Conservation (phyloP, 2,888 invertebrate species). For the Gibbula magus region DNA sequence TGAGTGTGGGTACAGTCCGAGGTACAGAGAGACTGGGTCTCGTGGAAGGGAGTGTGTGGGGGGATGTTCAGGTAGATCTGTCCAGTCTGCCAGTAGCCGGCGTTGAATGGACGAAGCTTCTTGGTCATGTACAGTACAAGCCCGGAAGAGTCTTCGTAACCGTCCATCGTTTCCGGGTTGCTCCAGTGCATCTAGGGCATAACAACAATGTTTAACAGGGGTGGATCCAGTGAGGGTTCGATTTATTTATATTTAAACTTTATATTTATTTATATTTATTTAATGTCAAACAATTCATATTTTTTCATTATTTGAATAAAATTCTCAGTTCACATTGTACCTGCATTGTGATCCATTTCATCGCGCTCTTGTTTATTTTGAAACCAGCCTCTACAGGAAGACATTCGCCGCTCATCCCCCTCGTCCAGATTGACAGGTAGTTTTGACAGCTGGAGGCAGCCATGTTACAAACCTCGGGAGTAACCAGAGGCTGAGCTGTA, state of each 20-base stretch:
- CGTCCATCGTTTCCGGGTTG: slow-evolving; percentile 38
- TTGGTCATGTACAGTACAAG: slow-evolving; percentile 46
- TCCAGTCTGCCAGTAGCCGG: slow-evolving; percentile 46
- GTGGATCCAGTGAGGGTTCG: too few relatives aligned
- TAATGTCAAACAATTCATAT: too few relatives aligned
- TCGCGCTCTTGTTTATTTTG: slow-evolving; percentile 50
- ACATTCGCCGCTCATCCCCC: slow-evolving; percentile 55
- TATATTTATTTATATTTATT: too few relatives aligned
- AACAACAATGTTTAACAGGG: too few relatives aligned
- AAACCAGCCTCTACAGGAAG: slow-evolving; percentile 55
- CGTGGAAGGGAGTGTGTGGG: slow-evolving; percentile 30
- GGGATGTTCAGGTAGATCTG: slow-evolving; percentile 48
- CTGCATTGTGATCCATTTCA: slow-evolving; percentile 52
- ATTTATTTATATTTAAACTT: too few relatives aligned
- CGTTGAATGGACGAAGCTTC: slow-evolving; percentile 43
- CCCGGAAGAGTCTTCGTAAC: slow-evolving; percentile 52
- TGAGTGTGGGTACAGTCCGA: slow-evolving; percentile 29
- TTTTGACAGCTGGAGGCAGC: slow-evolving; percentile 29
- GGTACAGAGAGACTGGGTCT: slow-evolving; percentile 22
- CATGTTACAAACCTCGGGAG: slow-evolving; percentile 22
- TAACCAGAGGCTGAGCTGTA: background rate
- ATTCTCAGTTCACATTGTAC: too few relatives aligned
- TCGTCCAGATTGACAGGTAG: slow-evolving; percentile 59
- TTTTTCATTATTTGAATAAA: too few relatives aligned
- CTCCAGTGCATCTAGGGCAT: slow-evolving; percentile 53